phyloP scores from a whole-genome alignment of 2,113 vertebrate genomes.

The Xiphophorus maculatus region DNA sequence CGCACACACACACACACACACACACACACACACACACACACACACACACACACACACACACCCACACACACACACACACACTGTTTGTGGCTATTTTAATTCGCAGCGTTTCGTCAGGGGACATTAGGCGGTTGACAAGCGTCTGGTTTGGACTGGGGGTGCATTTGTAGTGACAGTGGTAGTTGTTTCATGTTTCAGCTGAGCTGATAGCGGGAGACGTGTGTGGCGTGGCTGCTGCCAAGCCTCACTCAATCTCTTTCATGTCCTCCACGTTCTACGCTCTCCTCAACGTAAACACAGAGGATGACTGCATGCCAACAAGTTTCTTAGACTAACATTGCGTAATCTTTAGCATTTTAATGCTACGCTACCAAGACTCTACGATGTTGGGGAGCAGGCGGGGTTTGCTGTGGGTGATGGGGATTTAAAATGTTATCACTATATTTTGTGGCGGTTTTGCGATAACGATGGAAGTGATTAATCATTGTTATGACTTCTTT shows the following conservation, averaged over 20 bases:
- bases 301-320: slow-evolving; percentile 6
- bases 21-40: slow-evolving; percentile 36
- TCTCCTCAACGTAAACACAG: too few species aligned
- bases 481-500: too few species aligned
- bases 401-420: too few species aligned
- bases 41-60: slow-evolving; percentile 29
- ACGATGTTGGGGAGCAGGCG: too few species aligned
- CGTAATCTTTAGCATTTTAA: not conserved
- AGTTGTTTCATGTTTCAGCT: slow-evolving; percentile 62
- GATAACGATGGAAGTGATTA: too few species aligned
- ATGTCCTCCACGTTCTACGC: too few species aligned
- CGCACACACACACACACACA: slow-evolving; percentile 25
- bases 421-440: too few species aligned
- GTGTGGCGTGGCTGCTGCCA: slow-evolving; percentile 46
- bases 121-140: slow-evolving; percentile 80
- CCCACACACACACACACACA: slow-evolving; percentile 25
- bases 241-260: slow-evolving; percentile 31
- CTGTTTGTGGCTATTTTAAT: slow-evolving; percentile 76
- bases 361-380: too few species aligned
- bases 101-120: slow-evolving; percentile 82
- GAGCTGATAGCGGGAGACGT: slow-evolving; percentile 58
- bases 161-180: slow-evolving; percentile 68
- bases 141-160: slow-evolving; percentile 61
- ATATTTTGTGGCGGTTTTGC: too few species aligned
- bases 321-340: not conserved